phyloP scores from a whole-genome alignment of 1,140 invertebrate species.

The Copidosoma floridanum region DNA sequence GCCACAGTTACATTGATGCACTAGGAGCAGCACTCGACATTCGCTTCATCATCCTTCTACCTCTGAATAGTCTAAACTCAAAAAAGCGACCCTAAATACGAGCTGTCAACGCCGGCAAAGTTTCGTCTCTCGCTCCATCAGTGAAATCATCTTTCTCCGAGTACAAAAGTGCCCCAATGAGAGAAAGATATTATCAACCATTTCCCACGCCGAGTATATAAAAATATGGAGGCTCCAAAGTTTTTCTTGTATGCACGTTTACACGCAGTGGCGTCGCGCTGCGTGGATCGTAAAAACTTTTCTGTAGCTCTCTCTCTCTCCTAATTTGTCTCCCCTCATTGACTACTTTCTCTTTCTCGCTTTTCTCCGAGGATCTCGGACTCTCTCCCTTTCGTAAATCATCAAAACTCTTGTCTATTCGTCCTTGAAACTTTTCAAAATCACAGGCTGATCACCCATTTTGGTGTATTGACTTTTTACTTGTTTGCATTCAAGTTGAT shows the following conservation, averaged over 20 bases:
- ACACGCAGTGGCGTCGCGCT: neutral
- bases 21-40: too few species aligned
- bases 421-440: too few species aligned
- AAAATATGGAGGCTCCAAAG: constrained; percentile 6
- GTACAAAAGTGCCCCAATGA: constrained; percentile 13
- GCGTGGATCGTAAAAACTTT: constrained; percentile 20
- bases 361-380: neutral
- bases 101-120: neutral
- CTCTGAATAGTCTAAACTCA: too few species aligned
- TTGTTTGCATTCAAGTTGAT: too few species aligned
- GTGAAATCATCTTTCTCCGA: too few species aligned
- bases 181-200: constrained; percentile 7
- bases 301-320: constrained; percentile 14
- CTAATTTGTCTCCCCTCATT: constrained; percentile 17
- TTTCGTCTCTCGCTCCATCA: neutral
- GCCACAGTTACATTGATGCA: too few species aligned
- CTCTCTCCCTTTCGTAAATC: neutral
- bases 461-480: too few species aligned
- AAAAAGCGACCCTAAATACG: too few species aligned
- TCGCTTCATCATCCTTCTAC: too few species aligned
- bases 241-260: neutral
- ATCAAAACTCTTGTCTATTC: neutral
- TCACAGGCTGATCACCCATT: too few species aligned
- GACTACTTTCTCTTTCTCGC: neutral
- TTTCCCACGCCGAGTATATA: constrained; percentile 6